Evolutionary conservation across 2,797 vertebrate species (phyloP).

Genomic region (Uromys caudimaculatus): DNA sequence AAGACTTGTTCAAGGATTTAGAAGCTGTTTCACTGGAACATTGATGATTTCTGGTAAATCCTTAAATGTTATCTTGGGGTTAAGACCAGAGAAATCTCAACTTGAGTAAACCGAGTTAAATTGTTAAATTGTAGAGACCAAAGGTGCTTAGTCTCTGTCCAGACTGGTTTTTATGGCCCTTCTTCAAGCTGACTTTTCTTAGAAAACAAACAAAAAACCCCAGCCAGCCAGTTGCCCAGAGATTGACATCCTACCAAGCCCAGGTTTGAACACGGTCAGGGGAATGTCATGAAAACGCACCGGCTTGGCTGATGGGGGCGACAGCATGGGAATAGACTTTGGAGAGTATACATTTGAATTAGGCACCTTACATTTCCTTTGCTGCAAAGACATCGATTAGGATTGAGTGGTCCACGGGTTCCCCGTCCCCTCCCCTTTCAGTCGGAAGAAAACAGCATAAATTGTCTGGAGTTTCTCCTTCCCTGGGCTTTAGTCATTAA

Average conservation of each 20-base stretch:
- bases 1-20: background rate
- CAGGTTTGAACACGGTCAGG: background rate
- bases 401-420: conserved; percentile 75
- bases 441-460: conserved; percentile 75
- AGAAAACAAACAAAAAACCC: background rate
- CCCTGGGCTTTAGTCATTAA: conserved; percentile 71
- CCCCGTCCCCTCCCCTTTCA: background rate
- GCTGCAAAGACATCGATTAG: conserved; percentile 74
- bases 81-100: conserved; percentile 34
- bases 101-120: conserved; percentile 34
- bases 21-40: background rate
- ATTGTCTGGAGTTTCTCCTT: conserved; percentile 68
- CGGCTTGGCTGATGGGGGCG: background rate
- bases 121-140: conserved; percentile 45
- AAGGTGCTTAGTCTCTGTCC: conserved; percentile 14
- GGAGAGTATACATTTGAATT: conserved; percentile 52
- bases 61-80: conserved; percentile 39
- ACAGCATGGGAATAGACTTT: conserved; percentile 61
- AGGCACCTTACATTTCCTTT: conserved; percentile 75
- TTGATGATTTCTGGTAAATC: background rate
- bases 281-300: background rate
- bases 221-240: background rate
- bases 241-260: background rate
- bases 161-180: background rate
- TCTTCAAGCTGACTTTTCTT: conserved; percentile 36